phyloP scores from a whole-genome alignment of 2,888 invertebrate species.

The Helleia helle region DNA sequence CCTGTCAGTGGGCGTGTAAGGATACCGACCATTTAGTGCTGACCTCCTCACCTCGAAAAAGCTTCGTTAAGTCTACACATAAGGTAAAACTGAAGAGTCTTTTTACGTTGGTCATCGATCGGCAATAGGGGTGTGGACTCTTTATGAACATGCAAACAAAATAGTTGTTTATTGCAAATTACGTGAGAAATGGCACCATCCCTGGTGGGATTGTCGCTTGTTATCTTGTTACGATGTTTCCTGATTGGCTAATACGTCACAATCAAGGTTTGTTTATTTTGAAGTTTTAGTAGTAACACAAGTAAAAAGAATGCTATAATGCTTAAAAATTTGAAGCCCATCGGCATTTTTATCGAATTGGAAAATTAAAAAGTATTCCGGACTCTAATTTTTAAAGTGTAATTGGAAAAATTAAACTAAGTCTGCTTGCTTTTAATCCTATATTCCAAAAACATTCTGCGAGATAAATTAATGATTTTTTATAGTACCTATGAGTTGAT shows the following conservation, averaged over 20 bases:
- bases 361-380: too few relatives aligned
- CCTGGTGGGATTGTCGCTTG: slow-evolving; percentile 40
- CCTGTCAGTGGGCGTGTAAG: slow-evolving; percentile 47
- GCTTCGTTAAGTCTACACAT: not conserved
- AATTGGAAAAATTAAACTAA: too few relatives aligned
- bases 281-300: too few relatives aligned
- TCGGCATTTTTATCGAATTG: too few relatives aligned
- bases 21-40: slow-evolving; percentile 32
- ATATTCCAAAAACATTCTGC: too few relatives aligned
- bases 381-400: too few relatives aligned
- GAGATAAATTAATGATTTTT: too few relatives aligned
- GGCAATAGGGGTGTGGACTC: slow-evolving; percentile 49
- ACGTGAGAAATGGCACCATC: slow-evolving; percentile 57
- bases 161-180: slow-evolving; percentile 50
- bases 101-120: slow-evolving; percentile 35
- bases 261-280: too few relatives aligned
- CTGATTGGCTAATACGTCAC: slow-evolving; percentile 17
- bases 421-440: too few relatives aligned
- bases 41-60: slow-evolving; percentile 14
- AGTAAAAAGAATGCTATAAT: too few relatives aligned
- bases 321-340: too few relatives aligned
- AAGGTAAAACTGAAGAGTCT: not conserved
- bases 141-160: slow-evolving; percentile 65
- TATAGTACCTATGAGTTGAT: too few relatives aligned
- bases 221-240: slow-evolving; percentile 42